Base-by-base conservation (phyloP, 1,140 invertebrate genomes). In the Drosophila nasuta region DNA sequence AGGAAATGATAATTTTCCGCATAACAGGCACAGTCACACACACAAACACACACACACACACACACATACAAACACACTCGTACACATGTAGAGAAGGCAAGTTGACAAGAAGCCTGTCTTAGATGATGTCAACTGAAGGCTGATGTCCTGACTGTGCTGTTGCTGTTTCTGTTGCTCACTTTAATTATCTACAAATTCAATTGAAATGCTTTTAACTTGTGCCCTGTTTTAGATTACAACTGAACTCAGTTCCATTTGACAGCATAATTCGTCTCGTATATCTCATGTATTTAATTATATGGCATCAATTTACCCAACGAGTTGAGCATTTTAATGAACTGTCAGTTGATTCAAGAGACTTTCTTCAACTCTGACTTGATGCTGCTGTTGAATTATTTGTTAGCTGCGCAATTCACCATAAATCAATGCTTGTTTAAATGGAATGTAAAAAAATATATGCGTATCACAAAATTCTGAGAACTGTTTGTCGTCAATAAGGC, bases 1-100 rank as follows among this genome's bases (percentile, higher is more conserved):
- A 77, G 80, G 80, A 89, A 83, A 89, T 88, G 60, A 88, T 88
- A 83, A 89, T 89, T 88, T 88, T 88, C 81, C 83, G 80, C 83
- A 75, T 64, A 79, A 77, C 71, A 88, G 49, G 35, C 43, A 49
- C 56, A 58, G 38, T 64, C 65, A 52, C 25, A 49, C 46, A 60
- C 67, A 46, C 6, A 25, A 35, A 48, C 51, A 41, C 41, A 62
- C 58, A 46, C n/a, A 51, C 60, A 59, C 35, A 46, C n/a, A 51
- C 60, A 59, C 10, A 10, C 35, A 25, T 3, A 25, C 20, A 25
- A 25, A 25, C 3, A 25, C 41, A 48, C 51, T 33, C 41, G 57
- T 52, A 46, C 15, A 51, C 57, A 56, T 28, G 35, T 13, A 45
- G 25, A 45, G 8, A 46, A 17, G 3, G 20, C 41, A 57, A 54